These are phyloP conservation scores for Nomada fucata DNA, from an alignment of 2,888 invertebrate genomes.

Conservation along the genomic window DNA sequence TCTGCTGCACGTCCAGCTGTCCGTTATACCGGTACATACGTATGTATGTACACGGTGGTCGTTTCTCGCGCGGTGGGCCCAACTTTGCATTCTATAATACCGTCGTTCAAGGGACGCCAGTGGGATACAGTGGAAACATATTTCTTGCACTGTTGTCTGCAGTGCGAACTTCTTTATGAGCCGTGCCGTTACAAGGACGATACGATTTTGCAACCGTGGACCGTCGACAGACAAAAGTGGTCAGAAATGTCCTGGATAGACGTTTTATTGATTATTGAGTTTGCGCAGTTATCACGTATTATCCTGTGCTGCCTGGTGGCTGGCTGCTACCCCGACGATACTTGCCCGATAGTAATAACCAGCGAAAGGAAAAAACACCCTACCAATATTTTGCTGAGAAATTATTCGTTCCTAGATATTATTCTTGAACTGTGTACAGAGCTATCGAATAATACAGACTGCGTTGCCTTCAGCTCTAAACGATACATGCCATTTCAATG, in stretches of 20 bases:
- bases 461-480: background rate
- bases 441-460: background rate
- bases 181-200: slow-evolving; percentile 31
- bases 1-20: too few relatives aligned
- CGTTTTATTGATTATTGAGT: slow-evolving; percentile 45
- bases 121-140: too few relatives aligned
- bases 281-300: slow-evolving; percentile 12
- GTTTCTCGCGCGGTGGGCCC: too few relatives aligned
- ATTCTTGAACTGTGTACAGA: background rate
- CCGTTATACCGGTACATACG: too few relatives aligned
- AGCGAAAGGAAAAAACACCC: too few relatives aligned
- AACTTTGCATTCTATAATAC: too few relatives aligned
- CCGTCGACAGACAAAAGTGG: slow-evolving; percentile 27
- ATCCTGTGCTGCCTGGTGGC: slow-evolving; percentile 2
- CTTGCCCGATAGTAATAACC: too few relatives aligned
- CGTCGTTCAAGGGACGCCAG: too few relatives aligned
- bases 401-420: background rate
- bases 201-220: slow-evolving; percentile 31
- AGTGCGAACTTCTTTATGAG: background rate
- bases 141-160: too few relatives aligned
- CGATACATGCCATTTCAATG: background rate
- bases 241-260: slow-evolving; percentile 13
- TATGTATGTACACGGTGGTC: too few relatives aligned
- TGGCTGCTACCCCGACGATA: background rate
- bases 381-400: too few relatives aligned